Evolutionary conservation across 2,113 vertebrate species (phyloP).

Genomic region (Pleuronectes platessa): DNA sequence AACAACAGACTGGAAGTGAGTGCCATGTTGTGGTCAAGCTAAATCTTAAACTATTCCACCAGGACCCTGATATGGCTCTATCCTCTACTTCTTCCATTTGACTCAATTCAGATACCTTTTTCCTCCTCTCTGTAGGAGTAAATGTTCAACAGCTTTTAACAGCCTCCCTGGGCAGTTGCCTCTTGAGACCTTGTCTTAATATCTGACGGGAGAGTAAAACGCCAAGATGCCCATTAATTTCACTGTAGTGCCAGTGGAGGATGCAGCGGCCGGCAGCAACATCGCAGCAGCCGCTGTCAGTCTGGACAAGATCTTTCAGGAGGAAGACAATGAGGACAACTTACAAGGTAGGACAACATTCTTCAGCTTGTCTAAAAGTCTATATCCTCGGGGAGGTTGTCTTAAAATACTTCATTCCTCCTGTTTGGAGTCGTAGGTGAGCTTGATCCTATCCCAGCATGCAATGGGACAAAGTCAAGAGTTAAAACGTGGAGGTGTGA

Average conservation of each 20-base stretch:
- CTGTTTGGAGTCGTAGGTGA: background rate
- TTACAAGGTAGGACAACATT: conserved; percentile 50
- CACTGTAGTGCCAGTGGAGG: conserved; percentile 77
- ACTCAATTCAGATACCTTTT: background rate
- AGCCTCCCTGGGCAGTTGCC: background rate
- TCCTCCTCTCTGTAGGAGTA: background rate
- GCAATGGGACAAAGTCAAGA: background rate
- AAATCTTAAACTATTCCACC: background rate
- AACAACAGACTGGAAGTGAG: conserved; percentile 17
- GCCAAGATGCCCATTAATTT: conserved; percentile 77
- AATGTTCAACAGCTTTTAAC: conserved; percentile 1
- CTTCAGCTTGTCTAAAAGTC: background rate
- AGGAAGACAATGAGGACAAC: conserved; percentile 23
- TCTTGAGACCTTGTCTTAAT: background rate
- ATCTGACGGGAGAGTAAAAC: conserved; percentile 4
- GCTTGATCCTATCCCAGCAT: background rate
- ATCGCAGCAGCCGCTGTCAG: conserved; percentile 3
- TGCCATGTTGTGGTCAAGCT: conserved; percentile 38
- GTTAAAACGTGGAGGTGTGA: background rate
- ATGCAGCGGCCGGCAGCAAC: conserved; percentile 42
- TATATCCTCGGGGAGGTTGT: no score
- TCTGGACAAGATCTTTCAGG: conserved; percentile 56
- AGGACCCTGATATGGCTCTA: background rate
- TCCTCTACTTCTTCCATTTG: background rate
- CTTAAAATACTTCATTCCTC: background rate